A percentile compares a stretch with the other conserved stretches of the same genome.
phyloP scores from a whole-genome alignment of 1,140 invertebrate genomes.

The Ceratina australensis region DNA sequence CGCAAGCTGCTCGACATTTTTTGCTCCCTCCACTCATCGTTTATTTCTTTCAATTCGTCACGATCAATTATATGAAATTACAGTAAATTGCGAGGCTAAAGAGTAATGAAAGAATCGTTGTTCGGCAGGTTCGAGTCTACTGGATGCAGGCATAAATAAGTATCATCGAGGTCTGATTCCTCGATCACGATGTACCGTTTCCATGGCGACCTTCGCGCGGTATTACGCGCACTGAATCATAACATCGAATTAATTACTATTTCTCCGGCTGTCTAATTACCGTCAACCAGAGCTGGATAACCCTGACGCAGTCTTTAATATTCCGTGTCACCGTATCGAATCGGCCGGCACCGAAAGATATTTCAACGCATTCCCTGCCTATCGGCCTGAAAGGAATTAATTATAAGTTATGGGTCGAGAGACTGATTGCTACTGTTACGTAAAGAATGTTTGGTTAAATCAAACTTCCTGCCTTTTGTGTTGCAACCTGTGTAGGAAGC shows the following conservation, averaged over 20 bases:
- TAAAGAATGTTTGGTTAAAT: conserved; percentile 45
- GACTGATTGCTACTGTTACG: conserved; percentile 38
- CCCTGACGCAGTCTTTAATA: not conserved
- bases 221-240: conserved; percentile 48
- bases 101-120: not conserved
- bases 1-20: conserved; percentile 2
- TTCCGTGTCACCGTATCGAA: not conserved
- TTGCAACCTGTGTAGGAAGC: not conserved
- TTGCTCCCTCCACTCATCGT: not conserved
- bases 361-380: conserved; percentile 20
- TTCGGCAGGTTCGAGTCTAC: too few relatives aligned
- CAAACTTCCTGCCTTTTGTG: conserved; percentile 45
- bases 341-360: not conserved
- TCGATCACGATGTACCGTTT: conserved; percentile 24
- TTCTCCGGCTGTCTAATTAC: conserved; percentile 14
- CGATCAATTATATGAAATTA: not conserved
- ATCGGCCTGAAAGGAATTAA: conserved; percentile 31
- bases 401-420: conserved; percentile 36
- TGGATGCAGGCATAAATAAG: not conserved
- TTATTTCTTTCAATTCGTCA: not conserved
- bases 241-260: conserved; percentile 37
- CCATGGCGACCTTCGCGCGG: conserved; percentile 47
- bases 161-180: not conserved
- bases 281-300: not conserved
- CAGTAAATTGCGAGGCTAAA: too few relatives aligned